A percentile compares a stretch with the other conserved stretches of the same genome.
Conservation (phyloP, 2,888 invertebrate genomes). For the Caenorhabditis parvicauda region DNA sequence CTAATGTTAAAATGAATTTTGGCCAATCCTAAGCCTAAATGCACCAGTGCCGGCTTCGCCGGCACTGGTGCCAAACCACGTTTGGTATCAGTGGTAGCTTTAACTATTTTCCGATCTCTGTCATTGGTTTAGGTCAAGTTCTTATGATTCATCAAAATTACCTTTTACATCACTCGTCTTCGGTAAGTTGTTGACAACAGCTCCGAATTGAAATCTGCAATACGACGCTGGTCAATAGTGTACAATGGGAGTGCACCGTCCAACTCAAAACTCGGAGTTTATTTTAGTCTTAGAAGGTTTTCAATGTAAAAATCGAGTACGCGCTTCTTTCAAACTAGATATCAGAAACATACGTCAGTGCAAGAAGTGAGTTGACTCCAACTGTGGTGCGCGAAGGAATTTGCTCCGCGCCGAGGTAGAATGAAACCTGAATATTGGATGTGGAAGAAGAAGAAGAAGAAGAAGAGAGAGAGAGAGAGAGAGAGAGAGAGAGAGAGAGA, state of each 20-base stretch:
- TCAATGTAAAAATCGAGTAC: not conserved
- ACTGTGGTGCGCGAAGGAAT: slow-evolving; percentile 62
- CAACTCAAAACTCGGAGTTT: not conserved
- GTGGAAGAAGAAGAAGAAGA: too few relatives aligned
- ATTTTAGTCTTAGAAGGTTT: not conserved
- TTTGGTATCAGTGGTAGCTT: not conserved
- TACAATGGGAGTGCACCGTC: not conserved
- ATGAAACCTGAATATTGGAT: slow-evolving; percentile 47
- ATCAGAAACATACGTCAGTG: slow-evolving; percentile 38
- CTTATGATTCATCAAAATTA: not conserved
- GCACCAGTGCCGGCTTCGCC: too few relatives aligned
- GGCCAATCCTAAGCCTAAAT: too few relatives aligned
- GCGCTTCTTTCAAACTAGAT: not conserved
- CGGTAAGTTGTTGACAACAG: slow-evolving; percentile 60
- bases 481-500: too few relatives aligned
- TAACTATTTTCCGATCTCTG: not conserved
- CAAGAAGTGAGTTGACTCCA: slow-evolving; percentile 61
- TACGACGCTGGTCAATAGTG: too few relatives aligned
- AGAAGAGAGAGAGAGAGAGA: too few relatives aligned
- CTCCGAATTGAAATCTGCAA: slow-evolving; percentile 59
- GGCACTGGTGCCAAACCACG: too few relatives aligned
- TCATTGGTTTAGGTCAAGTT: not conserved
- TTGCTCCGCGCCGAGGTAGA: slow-evolving; percentile 60
- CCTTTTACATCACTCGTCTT: slow-evolving; percentile 62
- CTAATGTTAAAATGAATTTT: too few relatives aligned